A percentile compares a stretch with the other conserved stretches of the same genome.
Conservation (phyloP, 23 tunicate species). For the Clavelina lepadiformis region DNA sequence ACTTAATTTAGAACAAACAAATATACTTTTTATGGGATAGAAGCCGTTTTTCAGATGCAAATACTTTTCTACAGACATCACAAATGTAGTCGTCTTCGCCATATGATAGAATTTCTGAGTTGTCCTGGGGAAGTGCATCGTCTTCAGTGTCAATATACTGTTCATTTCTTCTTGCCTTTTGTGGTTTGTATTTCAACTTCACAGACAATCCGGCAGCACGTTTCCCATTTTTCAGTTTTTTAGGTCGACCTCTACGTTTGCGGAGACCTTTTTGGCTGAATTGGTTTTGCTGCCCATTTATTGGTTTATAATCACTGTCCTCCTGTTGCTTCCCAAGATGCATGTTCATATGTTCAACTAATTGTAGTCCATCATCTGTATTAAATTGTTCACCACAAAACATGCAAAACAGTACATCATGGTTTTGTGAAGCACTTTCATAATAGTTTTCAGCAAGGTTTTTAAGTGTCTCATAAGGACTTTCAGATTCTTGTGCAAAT, state of each 20-base stretch:
- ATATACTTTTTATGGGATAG: conserved; percentile 5
- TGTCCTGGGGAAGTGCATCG: too few relatives aligned
- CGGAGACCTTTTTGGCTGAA: not conserved
- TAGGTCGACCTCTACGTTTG: not conserved
- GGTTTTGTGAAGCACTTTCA: conserved; percentile 1
- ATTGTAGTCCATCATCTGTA: conserved; percentile 3
- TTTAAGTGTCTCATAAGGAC: not conserved
- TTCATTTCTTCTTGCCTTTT: not conserved
- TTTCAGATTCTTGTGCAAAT: not conserved
- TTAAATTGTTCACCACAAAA: conserved; percentile 10
- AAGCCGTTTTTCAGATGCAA: conserved; percentile 13
- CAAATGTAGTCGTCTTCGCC: conserved; percentile 12
- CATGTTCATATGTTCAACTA: conserved; percentile 23
- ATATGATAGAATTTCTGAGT: not conserved
- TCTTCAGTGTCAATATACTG: too few relatives aligned
- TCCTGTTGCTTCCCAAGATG: conserved; percentile 7
- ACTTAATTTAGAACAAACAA: not conserved
- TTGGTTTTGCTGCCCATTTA: not conserved
- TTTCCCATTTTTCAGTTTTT: conserved; percentile 1
- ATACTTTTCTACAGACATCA: conserved; percentile 7
- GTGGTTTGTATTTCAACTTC: not conserved
- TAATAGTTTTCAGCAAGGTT: not conserved
- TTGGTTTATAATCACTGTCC: not conserved
- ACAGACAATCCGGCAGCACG: not conserved
- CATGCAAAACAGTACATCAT: conserved; percentile 17